A percentile compares a stretch with the other conserved stretches of the same genome.
phyloP scores from a whole-genome alignment of 2,888 invertebrate species.

The Oxyscelio sp. region DNA sequence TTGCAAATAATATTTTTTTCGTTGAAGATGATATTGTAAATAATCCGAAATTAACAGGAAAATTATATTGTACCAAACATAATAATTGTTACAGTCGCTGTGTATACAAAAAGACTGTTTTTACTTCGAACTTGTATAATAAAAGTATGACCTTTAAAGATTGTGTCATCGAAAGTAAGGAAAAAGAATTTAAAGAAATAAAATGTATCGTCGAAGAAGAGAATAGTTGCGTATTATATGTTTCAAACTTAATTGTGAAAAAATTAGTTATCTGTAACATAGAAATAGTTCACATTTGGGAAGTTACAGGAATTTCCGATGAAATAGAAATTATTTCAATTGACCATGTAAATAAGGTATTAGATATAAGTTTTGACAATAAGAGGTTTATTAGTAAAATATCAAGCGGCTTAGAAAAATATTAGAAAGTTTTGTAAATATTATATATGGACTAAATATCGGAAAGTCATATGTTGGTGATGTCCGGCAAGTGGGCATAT shows the following conservation, averaged over 20 bases:
- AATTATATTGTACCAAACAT: background rate
- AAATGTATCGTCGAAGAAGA: background rate
- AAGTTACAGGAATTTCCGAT: background rate
- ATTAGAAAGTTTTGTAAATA: no score
- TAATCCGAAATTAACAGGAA: no score
- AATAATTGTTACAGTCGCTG: background rate
- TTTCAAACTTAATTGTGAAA: background rate
- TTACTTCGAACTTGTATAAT: background rate
- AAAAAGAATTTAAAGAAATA: background rate
- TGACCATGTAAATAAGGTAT: background rate
- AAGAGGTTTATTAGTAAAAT: background rate
- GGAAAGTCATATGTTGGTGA: no score
- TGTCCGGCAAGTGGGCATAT: no score
- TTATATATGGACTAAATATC: no score
- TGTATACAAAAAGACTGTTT: background rate
- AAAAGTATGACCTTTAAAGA: background rate
- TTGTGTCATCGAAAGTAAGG: background rate
- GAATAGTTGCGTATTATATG: background rate
- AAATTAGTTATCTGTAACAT: background rate
- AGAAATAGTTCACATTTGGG: background rate
- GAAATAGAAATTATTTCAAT: background rate
- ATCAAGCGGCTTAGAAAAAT: background rate
- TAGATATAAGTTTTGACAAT: background rate
- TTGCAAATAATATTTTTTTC: slow-evolving; percentile 3
- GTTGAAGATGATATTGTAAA: background rate